Conservation (phyloP, 2,113 vertebrate genomes). For the Galemys pyrenaicus region DNA sequence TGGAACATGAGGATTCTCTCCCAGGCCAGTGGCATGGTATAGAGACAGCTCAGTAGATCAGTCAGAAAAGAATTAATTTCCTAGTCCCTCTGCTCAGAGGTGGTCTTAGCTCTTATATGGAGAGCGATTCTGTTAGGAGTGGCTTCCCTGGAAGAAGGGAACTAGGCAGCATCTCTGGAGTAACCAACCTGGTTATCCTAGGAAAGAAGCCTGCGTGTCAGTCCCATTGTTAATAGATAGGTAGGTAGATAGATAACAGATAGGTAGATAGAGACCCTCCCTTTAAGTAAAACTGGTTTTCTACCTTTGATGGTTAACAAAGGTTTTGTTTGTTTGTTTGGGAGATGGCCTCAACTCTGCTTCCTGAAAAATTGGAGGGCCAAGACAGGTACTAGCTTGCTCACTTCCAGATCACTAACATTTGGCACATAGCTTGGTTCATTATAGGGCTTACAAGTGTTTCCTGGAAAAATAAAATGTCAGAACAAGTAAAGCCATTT, state of each 20-base stretch:
- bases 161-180: not conserved
- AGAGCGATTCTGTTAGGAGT: not conserved
- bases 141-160: not conserved
- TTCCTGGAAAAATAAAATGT: not conserved
- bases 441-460: not conserved
- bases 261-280: not conserved
- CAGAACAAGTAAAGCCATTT: not conserved
- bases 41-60: not conserved
- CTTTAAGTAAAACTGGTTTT: not conserved
- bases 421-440: not conserved
- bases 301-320: not conserved
- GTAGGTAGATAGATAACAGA: not conserved
- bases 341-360: not conserved
- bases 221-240: not conserved
- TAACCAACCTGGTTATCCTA: not conserved
- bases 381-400: not conserved
- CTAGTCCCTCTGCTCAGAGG: not conserved
- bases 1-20: not conserved
- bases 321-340: not conserved
- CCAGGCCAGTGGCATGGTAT: not conserved
- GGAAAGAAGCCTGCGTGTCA: not conserved
- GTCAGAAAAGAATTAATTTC: not conserved
- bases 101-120: slow-evolving; percentile 34
- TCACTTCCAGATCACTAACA: not conserved
- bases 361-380: not conserved